Percentiles rank a stretch among this genome's conserved stretches.
phyloP scores from a whole-genome alignment of 2,113 vertebrate genomes.

The Prinia subflava region DNA sequence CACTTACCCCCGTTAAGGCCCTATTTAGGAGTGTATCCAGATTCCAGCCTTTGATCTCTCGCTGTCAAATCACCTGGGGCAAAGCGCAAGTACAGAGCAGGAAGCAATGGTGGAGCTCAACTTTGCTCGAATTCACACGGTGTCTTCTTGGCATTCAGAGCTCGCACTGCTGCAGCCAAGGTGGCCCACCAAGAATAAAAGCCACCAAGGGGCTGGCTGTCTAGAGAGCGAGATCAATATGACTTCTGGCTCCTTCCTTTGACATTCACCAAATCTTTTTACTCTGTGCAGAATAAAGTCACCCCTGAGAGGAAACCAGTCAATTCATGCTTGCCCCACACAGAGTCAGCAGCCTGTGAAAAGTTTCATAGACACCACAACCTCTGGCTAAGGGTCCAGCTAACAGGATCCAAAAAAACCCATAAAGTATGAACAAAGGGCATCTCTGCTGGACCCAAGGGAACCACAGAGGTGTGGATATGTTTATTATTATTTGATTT shows the following conservation, averaged over 20 bases:
- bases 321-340: not conserved
- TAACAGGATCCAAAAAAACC: conserved; percentile 23
- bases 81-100: not conserved
- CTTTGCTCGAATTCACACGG: not conserved
- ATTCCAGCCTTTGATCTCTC: not conserved
- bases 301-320: conserved; percentile 19
- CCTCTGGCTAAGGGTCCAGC: conserved; percentile 37
- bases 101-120: not conserved
- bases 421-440: not conserved
- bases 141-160: not conserved
- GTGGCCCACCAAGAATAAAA: conserved; percentile 4
- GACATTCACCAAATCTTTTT: not conserved
- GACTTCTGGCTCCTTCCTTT: not conserved
- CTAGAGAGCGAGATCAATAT: not conserved
- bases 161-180: not conserved
- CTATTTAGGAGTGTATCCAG: not conserved
- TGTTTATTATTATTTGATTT: not conserved
- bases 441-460: conserved; percentile 44
- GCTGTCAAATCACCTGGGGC: not conserved
- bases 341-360: conserved; percentile 27
- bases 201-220: not conserved
- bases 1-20: not conserved
- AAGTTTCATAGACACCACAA: conserved; percentile 35
- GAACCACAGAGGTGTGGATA: not conserved
- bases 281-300: not conserved